These are phyloP conservation scores for Caerostris extrusa DNA, from an alignment of 1,140 invertebrate species.

Conservation along the genomic window DNA sequence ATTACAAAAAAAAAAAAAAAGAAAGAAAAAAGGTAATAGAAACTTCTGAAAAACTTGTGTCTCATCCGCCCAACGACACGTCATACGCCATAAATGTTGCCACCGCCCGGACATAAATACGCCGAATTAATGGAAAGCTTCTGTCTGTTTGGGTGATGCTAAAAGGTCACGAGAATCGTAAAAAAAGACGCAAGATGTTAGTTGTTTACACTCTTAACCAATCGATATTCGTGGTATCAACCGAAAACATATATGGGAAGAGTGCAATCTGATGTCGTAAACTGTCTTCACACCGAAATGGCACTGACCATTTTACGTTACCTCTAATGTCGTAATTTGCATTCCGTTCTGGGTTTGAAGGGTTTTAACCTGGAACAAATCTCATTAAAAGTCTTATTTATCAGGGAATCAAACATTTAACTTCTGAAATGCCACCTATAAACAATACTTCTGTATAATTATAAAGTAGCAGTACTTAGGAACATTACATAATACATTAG, in stretches of 20 bases:
- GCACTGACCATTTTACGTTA: constrained; percentile 46
- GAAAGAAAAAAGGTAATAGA: background rate
- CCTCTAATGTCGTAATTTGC: constrained; percentile 51
- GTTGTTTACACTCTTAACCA: constrained; percentile 11
- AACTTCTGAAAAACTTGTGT: constrained; percentile 26
- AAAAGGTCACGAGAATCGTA: constrained; percentile 61
- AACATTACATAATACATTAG: too few species aligned
- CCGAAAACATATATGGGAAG: constrained; percentile 4
- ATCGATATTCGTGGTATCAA: background rate
- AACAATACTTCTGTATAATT: too few species aligned
- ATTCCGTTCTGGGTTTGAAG: background rate
- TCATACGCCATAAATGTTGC: constrained; percentile 37
- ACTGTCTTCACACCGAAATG: constrained; percentile 3
- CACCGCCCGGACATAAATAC: constrained; percentile 53
- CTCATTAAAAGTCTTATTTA: background rate
- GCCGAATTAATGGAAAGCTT: constrained; percentile 45
- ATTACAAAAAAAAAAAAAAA: constrained; percentile 20
- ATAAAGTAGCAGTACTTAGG: too few species aligned
- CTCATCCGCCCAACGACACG: background rate
- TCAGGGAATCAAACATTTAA: too few species aligned
- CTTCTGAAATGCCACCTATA: too few species aligned
- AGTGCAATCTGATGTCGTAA: constrained; percentile 53
- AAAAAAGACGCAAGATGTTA: background rate
- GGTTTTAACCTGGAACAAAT: background rate
- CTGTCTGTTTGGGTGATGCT: background rate